A percentile compares a stretch with the other conserved stretches of the same genome.
These are phyloP conservation scores for Spheniscus humboldti DNA, from an alignment of 2,797 vertebrate genomes.

Conservation along the genomic window DNA sequence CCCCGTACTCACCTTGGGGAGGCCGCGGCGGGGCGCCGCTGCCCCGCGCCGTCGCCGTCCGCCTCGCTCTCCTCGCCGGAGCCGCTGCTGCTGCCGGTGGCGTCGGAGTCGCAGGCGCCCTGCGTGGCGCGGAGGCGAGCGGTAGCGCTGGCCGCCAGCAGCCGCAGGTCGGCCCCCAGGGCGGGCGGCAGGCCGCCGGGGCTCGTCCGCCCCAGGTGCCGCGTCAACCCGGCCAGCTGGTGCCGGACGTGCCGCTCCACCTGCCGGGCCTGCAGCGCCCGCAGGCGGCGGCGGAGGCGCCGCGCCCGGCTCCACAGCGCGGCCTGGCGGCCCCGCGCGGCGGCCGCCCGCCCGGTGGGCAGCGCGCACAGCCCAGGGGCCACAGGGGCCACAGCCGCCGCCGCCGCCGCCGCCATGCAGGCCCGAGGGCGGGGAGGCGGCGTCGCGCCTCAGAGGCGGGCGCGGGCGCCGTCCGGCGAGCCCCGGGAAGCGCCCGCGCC, in stretches of 20 bases:
- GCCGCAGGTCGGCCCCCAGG: background rate
- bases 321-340: background rate
- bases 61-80: slow-evolving; percentile 56
- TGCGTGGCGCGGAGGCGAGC: slow-evolving; percentile 11
- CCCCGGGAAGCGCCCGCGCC: background rate
- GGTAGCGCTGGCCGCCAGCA: background rate
- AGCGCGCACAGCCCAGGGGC: background rate
- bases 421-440: no score
- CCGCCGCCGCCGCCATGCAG: no score
- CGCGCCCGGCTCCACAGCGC: slow-evolving; percentile 55
- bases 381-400: background rate
- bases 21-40: background rate
- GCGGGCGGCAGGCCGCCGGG: background rate
- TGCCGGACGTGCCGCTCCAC: slow-evolving; percentile 68
- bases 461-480: background rate
- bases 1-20: background rate
- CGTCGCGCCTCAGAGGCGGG: background rate
- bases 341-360: background rate
- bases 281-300: slow-evolving; percentile 59
- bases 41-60: background rate
- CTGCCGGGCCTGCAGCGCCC: slow-evolving; percentile 67
- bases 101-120: slow-evolving; percentile 68
- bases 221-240: slow-evolving; percentile 57
- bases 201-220: background rate
- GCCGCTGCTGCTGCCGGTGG: slow-evolving; percentile 65